phyloP scores from a whole-genome alignment of 2,888 invertebrate genomes.

The Trichopoda pennipes region DNA sequence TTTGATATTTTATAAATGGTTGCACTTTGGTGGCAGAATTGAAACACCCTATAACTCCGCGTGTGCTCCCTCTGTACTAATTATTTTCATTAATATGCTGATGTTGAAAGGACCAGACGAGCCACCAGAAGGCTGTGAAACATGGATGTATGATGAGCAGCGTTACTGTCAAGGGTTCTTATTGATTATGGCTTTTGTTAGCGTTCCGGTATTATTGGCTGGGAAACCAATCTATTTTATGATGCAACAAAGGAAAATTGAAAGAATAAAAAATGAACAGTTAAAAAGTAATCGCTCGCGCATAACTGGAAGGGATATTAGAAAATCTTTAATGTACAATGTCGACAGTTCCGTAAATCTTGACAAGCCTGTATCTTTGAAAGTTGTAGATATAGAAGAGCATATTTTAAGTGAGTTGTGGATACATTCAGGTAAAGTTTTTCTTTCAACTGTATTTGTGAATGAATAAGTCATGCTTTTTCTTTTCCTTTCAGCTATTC shows the following conservation, averaged over 20 bases:
- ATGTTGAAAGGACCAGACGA: slow-evolving; percentile 82
- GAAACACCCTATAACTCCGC: slow-evolving; percentile 77
- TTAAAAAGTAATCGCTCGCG: slow-evolving; percentile 37
- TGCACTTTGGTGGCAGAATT: slow-evolving; percentile 84
- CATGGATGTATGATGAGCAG: slow-evolving; percentile 87
- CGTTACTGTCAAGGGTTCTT: slow-evolving; percentile 87
- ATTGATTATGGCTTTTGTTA: slow-evolving; percentile 88
- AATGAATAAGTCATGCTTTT: too few species aligned
- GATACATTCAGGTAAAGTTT: slow-evolving; percentile 75
- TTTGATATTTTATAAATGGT: slow-evolving; percentile 95
- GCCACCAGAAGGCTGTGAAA: slow-evolving; percentile 80
- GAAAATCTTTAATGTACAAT: slow-evolving; percentile 70
- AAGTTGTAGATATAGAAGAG: slow-evolving; percentile 51
- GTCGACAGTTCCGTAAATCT: slow-evolving; percentile 57
- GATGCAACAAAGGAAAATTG: slow-evolving; percentile 82
- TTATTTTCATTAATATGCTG: slow-evolving; percentile 90
- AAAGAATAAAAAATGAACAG: slow-evolving; percentile 62
- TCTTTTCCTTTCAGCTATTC: slow-evolving; percentile 82
- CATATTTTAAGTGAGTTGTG: slow-evolving; percentile 73
- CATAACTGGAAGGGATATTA: slow-evolving; percentile 69
- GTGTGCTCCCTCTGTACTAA: slow-evolving; percentile 88
- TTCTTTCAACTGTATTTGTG: background rate
- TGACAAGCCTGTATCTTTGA: slow-evolving; percentile 69
- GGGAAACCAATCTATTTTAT: slow-evolving; percentile 91
- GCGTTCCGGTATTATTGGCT: slow-evolving; percentile 94